These are phyloP conservation scores for rabbit (Oryctolagus cuniculus) DNA, from an alignment of 2,113 vertebrate species.

Conservation along the genomic window DNA sequence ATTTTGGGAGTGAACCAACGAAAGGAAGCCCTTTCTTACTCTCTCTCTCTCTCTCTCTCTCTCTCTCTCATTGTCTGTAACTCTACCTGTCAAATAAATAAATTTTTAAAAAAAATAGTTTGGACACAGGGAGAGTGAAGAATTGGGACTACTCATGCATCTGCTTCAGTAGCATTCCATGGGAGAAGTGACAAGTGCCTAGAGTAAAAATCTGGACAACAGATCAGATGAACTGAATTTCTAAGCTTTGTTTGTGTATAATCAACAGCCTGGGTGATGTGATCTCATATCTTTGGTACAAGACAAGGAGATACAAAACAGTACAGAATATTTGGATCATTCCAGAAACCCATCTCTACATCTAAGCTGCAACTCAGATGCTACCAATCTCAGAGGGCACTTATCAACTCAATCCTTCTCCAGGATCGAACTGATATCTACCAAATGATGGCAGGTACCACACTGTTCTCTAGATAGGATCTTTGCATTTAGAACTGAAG, in stretches of 20 bases:
- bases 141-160: not conserved
- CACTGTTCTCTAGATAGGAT: slow-evolving; percentile 10
- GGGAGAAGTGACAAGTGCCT: not conserved
- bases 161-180: not conserved
- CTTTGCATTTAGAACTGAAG: slow-evolving; percentile 82
- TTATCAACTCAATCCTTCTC: not conserved
- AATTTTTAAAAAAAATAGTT: not conserved
- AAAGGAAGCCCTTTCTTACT: too few species aligned
- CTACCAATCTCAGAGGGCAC: not conserved
- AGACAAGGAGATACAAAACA: not conserved
- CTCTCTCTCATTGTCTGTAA: too few species aligned
- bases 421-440: not conserved
- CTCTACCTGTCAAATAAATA: too few species aligned
- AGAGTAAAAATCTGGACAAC: not conserved
- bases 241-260: not conserved
- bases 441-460: not conserved
- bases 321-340: not conserved
- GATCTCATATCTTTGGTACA: not conserved
- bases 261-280: not conserved
- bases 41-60: too few species aligned
- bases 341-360: not conserved
- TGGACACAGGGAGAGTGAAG: not conserved
- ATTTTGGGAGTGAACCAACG: too few species aligned
- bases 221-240: not conserved
- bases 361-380: not conserved